Base-by-base conservation (phyloP, 35 echinoderm and acorn worm species). In the Heliocidaris tuberculata region DNA sequence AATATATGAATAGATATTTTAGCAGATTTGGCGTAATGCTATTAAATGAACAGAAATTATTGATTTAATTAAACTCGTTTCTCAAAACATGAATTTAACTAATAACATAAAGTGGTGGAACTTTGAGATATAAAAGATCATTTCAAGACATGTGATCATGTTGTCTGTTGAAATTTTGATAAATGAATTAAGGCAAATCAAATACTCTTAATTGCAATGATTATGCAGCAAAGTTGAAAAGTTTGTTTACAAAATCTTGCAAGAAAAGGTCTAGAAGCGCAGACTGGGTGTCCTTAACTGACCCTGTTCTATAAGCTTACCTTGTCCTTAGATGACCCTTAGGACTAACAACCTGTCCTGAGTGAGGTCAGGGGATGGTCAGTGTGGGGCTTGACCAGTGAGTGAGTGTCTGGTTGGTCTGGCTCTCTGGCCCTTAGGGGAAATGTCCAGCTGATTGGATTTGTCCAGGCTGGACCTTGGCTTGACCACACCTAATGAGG, bases 401-500 rank as follows among this genome's bases (percentile, higher is more conserved):
- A 27, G 7, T 78, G 27, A 78, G 21, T 24, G 17, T 78, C 17
- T 78, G 21, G 65, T 78, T 78, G 65, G 65, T 19, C 65, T 78
- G 65, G 65, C 65, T 78, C 27, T 78, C 65, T 78, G 8, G 65
- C 65, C 52, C 65, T 78, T 24, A 78, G 65, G 65, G 65, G 65
- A 78, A 78, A 24, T 78, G 65, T 78, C 27, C 27, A 27, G 65
- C 19, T 78, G 65, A 78, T 78, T 78, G 65, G 65, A 78, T 78
- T 78, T 78, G 27, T 19, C 27, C 65, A 78, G 65, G 65, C 65
- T 78, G 65, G 65, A 78, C 65, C 65, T 78, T 78, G 65, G 65
- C 19, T 78, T 78, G 65, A 78, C 65, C 65, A 78, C 65, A 78
- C 65, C 19, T 78, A 78, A 78, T 78, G 65, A 78, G 65, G 65